These are phyloP conservation scores for Harpegnathos saltator DNA, from an alignment of 1,140 invertebrate species.

Conservation along the genomic window DNA sequence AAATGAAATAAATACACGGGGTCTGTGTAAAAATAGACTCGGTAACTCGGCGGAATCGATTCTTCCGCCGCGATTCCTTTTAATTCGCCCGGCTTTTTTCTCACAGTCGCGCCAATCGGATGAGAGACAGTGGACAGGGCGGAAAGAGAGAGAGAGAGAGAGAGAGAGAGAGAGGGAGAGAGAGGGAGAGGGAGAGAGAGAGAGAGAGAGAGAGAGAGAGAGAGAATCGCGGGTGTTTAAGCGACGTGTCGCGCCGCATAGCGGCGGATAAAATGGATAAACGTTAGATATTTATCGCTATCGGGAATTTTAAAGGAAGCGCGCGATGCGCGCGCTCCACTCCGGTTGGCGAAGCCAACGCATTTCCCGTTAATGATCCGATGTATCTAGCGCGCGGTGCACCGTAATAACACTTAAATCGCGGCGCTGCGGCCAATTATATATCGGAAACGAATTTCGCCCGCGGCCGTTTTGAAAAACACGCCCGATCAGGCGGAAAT, in stretches of 20 bases:
- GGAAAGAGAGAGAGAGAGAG: background rate
- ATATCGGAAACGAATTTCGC: conserved; percentile 49
- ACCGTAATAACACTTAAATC: conserved; percentile 27
- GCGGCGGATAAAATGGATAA: background rate
- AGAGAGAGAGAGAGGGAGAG: background rate
- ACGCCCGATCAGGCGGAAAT: conserved; percentile 17
- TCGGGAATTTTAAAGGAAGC: conserved; percentile 2
- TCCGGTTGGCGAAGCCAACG: background rate
- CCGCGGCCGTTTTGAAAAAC: conserved; percentile 35
- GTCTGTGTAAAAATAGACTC: conserved; percentile 18
- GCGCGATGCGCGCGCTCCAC: background rate
- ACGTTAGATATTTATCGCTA: conserved; percentile 10
- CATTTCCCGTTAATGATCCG: conserved; percentile 15
- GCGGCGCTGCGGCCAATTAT: conserved; percentile 14
- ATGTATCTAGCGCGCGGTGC: background rate
- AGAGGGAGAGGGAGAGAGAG: background rate
- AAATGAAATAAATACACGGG: conserved; percentile 10
- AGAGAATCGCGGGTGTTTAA: conserved; percentile 12
- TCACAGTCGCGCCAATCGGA: background rate
- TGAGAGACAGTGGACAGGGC: too few relatives aligned
- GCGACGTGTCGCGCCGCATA: background rate
- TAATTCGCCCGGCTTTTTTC: conserved; percentile 5
- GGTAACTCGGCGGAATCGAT: background rate
- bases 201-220: background rate
- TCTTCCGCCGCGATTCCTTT: background rate